phyloP scores from a whole-genome alignment of 2,113 vertebrate species.

The Delphinapterus leucas region DNA sequence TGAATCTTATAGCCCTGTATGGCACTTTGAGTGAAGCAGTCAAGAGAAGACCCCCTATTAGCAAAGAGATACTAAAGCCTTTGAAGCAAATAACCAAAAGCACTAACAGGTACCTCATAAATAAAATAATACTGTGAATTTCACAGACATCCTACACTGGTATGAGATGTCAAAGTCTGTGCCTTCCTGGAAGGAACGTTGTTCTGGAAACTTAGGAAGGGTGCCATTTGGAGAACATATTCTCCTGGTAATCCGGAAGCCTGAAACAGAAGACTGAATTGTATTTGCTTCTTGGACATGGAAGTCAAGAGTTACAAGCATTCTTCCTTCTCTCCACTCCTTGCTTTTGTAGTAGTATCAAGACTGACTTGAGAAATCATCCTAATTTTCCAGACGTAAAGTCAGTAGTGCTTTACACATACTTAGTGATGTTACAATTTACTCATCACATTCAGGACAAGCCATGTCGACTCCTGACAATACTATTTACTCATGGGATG shows the following conservation, averaged over 20 bases:
- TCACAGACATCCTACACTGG: not conserved
- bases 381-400: not conserved
- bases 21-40: not conserved
- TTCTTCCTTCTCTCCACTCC: not conserved
- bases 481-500: not conserved
- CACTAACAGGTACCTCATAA: not conserved
- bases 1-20: not conserved
- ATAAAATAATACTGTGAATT: not conserved
- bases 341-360: not conserved
- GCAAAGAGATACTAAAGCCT: not conserved
- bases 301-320: not conserved
- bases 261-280: not conserved
- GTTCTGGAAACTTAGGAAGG: conserved; percentile 14
- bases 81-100: not conserved
- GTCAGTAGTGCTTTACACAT: not conserved
- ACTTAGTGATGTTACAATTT: not conserved
- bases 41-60: not conserved
- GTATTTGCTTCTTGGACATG: not conserved
- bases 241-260: not conserved
- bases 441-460: not conserved
- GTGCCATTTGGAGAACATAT: not conserved
- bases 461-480: not conserved
- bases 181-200: conserved; percentile 6
- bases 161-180: not conserved
- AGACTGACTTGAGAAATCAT: not conserved